These are phyloP conservation scores for Aplochiton taeniatus DNA, from an alignment of 2,797 vertebrate genomes.

Conservation along the genomic window DNA sequence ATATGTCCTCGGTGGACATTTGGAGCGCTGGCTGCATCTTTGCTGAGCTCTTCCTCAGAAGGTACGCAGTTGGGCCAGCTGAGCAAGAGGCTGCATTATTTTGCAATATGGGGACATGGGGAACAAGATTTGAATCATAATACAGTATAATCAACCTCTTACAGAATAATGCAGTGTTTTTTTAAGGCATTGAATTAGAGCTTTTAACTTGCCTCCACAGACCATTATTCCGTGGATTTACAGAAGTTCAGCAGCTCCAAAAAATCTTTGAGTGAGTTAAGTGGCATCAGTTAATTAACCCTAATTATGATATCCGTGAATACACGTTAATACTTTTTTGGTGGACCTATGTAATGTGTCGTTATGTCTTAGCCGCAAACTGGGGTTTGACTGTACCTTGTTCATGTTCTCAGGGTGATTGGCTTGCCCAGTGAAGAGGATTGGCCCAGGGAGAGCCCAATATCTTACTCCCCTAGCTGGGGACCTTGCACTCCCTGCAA, in stretches of 20 bases:
- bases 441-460: conserved; percentile 72
- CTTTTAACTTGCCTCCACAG: conserved; percentile 46
- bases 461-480: conserved; percentile 63
- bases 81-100: not conserved
- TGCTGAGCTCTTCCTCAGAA: conserved; percentile 77
- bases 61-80: conserved; percentile 42
- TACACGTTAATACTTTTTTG: not conserved
- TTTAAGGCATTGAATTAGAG: not conserved
- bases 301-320: not conserved
- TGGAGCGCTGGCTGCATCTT: conserved; percentile 83
- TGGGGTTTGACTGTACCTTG: not conserved
- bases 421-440: conserved; percentile 73
- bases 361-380: not conserved
- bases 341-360: not conserved
- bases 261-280: conserved; percentile 78
- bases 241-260: conserved; percentile 76
- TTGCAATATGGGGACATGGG: not conserved
- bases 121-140: not conserved
- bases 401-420: conserved; percentile 60
- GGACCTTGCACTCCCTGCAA: conserved; percentile 34
- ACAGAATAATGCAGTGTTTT: no score
- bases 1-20: conserved; percentile 78
- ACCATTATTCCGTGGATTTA: conserved; percentile 70
- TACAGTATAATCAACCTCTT: not conserved
- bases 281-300: not conserved